A percentile compares a stretch with the other conserved stretches of the same genome.
These are phyloP conservation scores for Dysdera silvatica DNA, from an alignment of 1,140 invertebrate species.

Conservation along the genomic window DNA sequence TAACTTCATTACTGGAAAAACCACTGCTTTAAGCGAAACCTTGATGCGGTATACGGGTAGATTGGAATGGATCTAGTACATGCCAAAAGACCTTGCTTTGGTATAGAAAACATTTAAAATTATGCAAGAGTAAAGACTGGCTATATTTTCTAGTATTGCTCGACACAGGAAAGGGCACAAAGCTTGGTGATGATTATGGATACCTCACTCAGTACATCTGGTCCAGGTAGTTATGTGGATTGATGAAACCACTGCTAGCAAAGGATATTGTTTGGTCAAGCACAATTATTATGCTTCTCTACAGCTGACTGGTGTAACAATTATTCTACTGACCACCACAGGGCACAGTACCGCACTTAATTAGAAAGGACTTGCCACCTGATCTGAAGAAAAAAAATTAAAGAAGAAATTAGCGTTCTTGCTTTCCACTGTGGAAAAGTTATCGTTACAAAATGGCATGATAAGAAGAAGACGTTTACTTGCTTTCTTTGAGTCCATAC, in stretches of 20 bases:
- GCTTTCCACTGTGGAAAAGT: not conserved
- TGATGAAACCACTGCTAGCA: not conserved
- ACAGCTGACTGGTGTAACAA: not conserved
- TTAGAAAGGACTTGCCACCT: not conserved
- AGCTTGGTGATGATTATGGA: not conserved
- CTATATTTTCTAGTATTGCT: not conserved
- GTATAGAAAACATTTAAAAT: not conserved
- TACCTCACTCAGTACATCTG: not conserved
- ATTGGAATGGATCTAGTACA: slow-evolving; percentile 2
- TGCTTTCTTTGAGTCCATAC: not conserved
- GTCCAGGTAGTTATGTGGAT: not conserved
- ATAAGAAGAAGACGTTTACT: no score
- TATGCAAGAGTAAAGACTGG: not conserved
- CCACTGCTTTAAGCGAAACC: not conserved
- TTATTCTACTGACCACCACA: not conserved
- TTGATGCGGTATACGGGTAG: slow-evolving; percentile 2
- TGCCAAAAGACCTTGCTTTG: slow-evolving; percentile 2
- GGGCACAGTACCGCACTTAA: not conserved
- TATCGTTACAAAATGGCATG: no score
- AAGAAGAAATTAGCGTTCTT: no score
- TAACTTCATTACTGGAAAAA: no score
- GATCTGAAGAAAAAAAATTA: not conserved
- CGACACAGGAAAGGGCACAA: not conserved
- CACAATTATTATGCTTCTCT: not conserved
- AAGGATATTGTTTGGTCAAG: not conserved